Evolutionary conservation across 1,140 invertebrate species (phyloP), one percentile per base, ranked within the genome.

Genomic region (Dendroctonus ponderosae): DNA sequence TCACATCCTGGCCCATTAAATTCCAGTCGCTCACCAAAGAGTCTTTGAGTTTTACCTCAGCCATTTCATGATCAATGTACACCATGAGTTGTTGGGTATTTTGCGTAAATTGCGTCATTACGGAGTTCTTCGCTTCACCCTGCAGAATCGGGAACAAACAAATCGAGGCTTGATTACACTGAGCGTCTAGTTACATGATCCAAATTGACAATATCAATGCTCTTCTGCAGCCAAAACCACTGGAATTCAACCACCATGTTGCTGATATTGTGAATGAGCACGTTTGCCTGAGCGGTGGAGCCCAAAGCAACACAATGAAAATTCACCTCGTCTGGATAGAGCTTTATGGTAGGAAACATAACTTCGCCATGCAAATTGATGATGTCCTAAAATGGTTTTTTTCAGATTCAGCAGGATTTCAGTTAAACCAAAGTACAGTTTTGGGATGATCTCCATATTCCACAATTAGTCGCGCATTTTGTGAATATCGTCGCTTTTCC

Each of bases 251-350:
- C 77, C 2, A 77, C 73, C n/a, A 85, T 66, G 8, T 78, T 76
- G n/a, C 79, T 80, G 41, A 79, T 70, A 69, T 85, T 84, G 37
- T 72, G 72, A 12, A 85, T 40, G 9, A 72, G 68, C 38, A 84
- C 53, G 50, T 68, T 64, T 68, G 74, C 54, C n/a, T 77, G 73
- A 1, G 54, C 66, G 6, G 71, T 75, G 11, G 70, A 76, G 11
- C 77, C 78, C 39, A 76, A 60, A 15, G 75, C 70, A 9, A 80
- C 70, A 49, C 77, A 79, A 39, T 75, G 71, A 54, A 84, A 80
- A 49, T 78, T 67, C 1, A 82, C 61, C 38, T 75, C 44, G 38
- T 71, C 66, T 6, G 77, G 75, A 12, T 70, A 57, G 5, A 81
- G 61, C 0, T 64, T 65, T 6, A 84, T 37, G 57, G 80, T 80